Evolutionary conservation across 2,797 vertebrate genomes (phyloP).

Genomic region (Sebastes miniatus): DNA sequence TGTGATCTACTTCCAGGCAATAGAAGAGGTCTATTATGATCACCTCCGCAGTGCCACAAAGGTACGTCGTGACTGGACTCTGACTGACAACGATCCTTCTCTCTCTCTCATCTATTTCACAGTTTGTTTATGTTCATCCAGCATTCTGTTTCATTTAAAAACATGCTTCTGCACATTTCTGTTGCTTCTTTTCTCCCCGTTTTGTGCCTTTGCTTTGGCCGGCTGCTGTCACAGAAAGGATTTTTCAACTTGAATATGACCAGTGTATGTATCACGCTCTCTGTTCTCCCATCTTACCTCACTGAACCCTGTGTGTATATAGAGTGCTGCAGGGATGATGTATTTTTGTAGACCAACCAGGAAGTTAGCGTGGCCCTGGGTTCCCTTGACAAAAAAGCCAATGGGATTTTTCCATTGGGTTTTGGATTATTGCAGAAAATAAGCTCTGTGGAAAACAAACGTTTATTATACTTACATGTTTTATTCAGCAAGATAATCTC

Average conservation of each 20-base stretch:
- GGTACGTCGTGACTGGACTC: constrained; percentile 74
- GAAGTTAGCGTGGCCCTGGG: too few relatives aligned
- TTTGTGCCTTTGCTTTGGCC: constrained; percentile 48
- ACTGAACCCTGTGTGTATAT: neutral
- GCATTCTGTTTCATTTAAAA: constrained; percentile 34
- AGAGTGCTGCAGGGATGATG: too few relatives aligned
- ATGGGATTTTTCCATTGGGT: too few relatives aligned
- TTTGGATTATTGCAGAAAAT: too few relatives aligned
- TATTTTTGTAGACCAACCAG: too few relatives aligned
- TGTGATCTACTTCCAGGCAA: constrained; percentile 97
- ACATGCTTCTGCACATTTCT: constrained; percentile 24
- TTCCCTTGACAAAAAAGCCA: too few relatives aligned
- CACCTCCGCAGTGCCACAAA: constrained; percentile 96
- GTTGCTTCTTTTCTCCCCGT: constrained; percentile 29
- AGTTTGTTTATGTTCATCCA: neutral
- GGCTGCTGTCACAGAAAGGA: constrained; percentile 75
- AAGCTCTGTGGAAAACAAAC: too few relatives aligned
- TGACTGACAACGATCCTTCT: neutral
- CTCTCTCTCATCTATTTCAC: neutral
- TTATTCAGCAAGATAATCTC: too few relatives aligned
- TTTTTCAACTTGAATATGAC: constrained; percentile 81
- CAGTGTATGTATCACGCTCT: constrained; percentile 75
- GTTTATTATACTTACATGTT: too few relatives aligned
- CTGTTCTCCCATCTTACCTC: neutral
- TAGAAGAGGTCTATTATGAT: constrained; percentile 97